Evolutionary conservation across 2,888 invertebrate genomes (phyloP), one percentile per base, ranked within the genome.

Genomic region (Sepioteuthis lessoniana): DNA sequence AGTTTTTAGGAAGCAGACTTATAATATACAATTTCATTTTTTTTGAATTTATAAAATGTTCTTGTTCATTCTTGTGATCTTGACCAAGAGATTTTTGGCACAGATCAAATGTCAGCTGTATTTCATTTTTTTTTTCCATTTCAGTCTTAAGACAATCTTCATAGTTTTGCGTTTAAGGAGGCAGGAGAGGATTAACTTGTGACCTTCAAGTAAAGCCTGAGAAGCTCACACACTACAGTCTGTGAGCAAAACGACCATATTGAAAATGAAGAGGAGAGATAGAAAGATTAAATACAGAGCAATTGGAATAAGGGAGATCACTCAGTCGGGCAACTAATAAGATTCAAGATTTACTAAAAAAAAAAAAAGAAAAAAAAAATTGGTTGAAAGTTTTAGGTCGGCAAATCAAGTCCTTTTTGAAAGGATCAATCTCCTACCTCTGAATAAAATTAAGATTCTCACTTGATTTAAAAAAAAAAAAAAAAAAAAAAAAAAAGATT

Each of bases 1-100:
- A 76, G 76, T 76, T 76, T n/a, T 76, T n/a, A 76, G 76, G 76
- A 76, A 76, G 76, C 76, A 76, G n/a, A 76, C 76, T 76, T 76
- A n/a, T 76, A 76, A 76, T 76, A 76, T 76, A 76, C 76, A 76
- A 76, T n/a, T 76, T 76, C 0, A 13, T 76, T 76, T 35, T n/a
- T 76, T 76, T 76, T n/a, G 13, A n/a, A 76, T 76, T 76, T 76
- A 76, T 76, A 76, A 76, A 76, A 76, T 35, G 76, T 76, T 35
- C n/a, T 76, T 76, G 16, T 76, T 76, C 76, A 76, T 76, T 76
- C 76, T 76, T 76, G n/a, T 76, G 76, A 76, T 76, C 76, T 76
- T 76, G 76, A 35, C 76, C 76, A 35, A 35, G 76, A 76, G n/a
- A 16, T 76, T 76, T 76, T 76, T 76, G 76, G 76, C 76, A 76